Evolutionary conservation across 1,140 invertebrate genomes (phyloP).

Genomic region (Dreissena polymorpha): DNA sequence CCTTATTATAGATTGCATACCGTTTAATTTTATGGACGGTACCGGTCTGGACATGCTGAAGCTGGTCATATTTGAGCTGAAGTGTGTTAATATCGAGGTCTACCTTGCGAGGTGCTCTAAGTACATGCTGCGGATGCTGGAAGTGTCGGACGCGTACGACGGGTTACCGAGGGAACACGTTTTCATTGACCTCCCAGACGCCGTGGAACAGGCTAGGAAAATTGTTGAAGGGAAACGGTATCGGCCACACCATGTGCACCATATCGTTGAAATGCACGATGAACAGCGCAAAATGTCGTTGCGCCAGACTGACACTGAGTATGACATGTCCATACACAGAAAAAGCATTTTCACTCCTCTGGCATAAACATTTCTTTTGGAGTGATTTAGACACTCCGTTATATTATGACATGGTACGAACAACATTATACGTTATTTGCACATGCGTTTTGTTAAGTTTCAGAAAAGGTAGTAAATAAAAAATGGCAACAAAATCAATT

Average conservation of each 20-base stretch:
- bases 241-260: neutral
- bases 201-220: slow-evolving; percentile 27
- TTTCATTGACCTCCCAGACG: slow-evolving; percentile 58
- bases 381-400: no score
- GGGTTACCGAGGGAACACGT: slow-evolving; percentile 44
- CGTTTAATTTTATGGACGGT: slow-evolving; percentile 72
- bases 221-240: neutral
- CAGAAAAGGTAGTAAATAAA: no score
- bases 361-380: no score
- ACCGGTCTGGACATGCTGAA: slow-evolving; percentile 70
- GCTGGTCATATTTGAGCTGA: slow-evolving; percentile 57
- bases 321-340: slow-evolving; percentile 35
- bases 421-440: no score
- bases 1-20: slow-evolving; percentile 74
- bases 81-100: slow-evolving; percentile 49
- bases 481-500: no score
- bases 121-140: slow-evolving; percentile 46
- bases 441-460: no score
- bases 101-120: slow-evolving; percentile 52
- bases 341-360: slow-evolving; percentile 29
- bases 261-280: slow-evolving; percentile 19
- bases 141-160: slow-evolving; percentile 57
- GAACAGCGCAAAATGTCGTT: neutral
- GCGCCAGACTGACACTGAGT: neutral
- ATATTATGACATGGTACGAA: no score